Percentiles rank a stretch among this genome's conserved stretches.
phyloP scores from a whole-genome alignment of 1,140 invertebrate genomes.

The Drosophila tani region DNA sequence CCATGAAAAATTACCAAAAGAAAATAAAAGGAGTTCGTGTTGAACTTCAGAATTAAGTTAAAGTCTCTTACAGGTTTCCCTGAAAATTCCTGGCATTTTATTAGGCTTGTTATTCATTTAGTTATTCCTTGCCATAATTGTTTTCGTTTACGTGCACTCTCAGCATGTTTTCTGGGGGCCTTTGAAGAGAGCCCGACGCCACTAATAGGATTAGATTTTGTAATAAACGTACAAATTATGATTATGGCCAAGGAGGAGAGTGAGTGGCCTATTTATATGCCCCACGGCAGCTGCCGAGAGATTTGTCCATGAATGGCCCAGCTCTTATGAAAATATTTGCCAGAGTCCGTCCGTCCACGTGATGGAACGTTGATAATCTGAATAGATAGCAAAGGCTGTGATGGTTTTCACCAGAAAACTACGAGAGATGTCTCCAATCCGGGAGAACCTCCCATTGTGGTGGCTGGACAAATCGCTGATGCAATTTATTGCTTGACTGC shows the following conservation, averaged over 20 bases:
- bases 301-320: conserved; percentile 18
- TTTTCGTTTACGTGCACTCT: conserved; percentile 17
- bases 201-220: conserved; percentile 48
- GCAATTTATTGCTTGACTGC: conserved; percentile 62
- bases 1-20: neutral
- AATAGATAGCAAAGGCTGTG: conserved; percentile 14
- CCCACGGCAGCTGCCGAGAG: neutral
- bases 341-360: neutral
- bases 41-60: neutral
- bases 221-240: conserved; percentile 35
- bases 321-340: conserved; percentile 17
- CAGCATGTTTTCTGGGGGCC: neutral
- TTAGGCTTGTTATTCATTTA: conserved; percentile 15
- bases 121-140: conserved; percentile 29
- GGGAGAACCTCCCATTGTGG: neutral
- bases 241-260: neutral
- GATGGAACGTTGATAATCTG: conserved; percentile 28
- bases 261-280: conserved; percentile 10
- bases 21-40: neutral
- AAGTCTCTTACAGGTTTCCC: neutral
- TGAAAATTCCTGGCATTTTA: conserved; percentile 7
- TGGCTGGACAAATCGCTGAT: conserved; percentile 38
- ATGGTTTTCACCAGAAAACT: neutral
- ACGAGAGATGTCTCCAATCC: too few species aligned
- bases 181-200: conserved; percentile 16